Conservation (phyloP, 2,888 invertebrate genomes). For the Xestoiulus laeticollis region DNA sequence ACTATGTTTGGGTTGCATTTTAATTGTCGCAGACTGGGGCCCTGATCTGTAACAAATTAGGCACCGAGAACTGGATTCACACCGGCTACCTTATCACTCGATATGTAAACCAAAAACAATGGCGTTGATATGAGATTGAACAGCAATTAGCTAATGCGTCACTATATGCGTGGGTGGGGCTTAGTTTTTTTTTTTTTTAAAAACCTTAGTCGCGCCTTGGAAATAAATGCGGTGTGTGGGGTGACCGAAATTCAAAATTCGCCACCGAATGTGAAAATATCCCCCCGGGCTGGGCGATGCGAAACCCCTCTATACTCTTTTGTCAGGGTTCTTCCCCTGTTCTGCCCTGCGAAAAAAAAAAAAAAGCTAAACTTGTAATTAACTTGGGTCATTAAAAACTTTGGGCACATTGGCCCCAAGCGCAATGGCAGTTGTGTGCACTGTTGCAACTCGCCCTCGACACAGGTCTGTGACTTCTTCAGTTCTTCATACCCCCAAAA, state of each 20-base stretch:
- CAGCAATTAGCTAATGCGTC: background rate
- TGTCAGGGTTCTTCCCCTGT: background rate
- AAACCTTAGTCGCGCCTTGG: background rate
- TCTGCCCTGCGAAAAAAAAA: background rate
- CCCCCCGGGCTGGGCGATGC: background rate
- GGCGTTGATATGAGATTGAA: slow-evolving; percentile 35
- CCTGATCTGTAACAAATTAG: background rate
- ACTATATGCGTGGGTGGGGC: slow-evolving; percentile 30
- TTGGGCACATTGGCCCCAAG: slow-evolving; percentile 36
- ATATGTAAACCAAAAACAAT: slow-evolving; percentile 31
- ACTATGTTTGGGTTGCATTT: background rate
- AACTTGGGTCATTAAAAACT: slow-evolving; percentile 43
- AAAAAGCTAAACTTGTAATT: slow-evolving; percentile 39
- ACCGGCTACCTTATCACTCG: background rate
- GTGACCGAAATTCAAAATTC: slow-evolving; percentile 36
- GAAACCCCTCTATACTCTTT: slow-evolving; percentile 30
- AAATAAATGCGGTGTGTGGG: slow-evolving; percentile 10
- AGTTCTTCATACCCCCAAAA: background rate
- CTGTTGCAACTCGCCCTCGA: slow-evolving; percentile 21
- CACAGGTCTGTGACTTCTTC: slow-evolving; percentile 39
- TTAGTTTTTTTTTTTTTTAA: background rate
- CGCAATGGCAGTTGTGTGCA: slow-evolving; percentile 40
- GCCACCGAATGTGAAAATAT: background rate
- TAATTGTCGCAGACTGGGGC: background rate
- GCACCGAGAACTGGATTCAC: background rate